Conservation (phyloP, 2,113 vertebrate genomes). For the Pampusana beccarii region DNA sequence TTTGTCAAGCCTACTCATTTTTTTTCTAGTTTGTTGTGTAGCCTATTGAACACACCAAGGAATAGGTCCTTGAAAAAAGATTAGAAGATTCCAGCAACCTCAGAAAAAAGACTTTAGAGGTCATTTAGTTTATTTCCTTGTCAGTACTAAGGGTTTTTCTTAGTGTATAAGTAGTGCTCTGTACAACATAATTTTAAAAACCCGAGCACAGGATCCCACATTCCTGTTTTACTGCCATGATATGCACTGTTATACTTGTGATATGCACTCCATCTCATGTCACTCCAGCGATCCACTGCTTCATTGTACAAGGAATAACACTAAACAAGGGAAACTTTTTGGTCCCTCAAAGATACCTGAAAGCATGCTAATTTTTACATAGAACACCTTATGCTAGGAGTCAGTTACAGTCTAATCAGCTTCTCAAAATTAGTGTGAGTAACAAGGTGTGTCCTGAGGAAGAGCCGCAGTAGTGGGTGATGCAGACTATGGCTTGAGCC, state of each 20-base stretch:
- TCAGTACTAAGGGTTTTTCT: neutral
- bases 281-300: neutral
- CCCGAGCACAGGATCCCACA: neutral
- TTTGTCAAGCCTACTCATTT: neutral
- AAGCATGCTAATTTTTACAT: neutral
- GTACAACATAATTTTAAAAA: neutral
- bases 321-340: neutral
- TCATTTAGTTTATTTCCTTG: neutral
- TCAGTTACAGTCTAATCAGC: neutral
- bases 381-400: neutral
- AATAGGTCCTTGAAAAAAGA: neutral
- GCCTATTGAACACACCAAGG: neutral
- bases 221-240: neutral
- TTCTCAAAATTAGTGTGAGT: neutral
- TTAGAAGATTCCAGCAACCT: neutral
- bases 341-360: fast-evolving
- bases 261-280: neutral
- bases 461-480: neutral
- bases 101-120: neutral
- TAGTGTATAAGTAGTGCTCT: neutral
- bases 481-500: neutral
- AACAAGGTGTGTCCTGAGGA: neutral
- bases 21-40: neutral
- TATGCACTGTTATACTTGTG: neutral
- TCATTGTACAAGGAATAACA: neutral